A percentile compares a stretch with the other conserved stretches of the same genome.
Conservation (phyloP, 2,888 invertebrate species). For the Sthenelais limicola region DNA sequence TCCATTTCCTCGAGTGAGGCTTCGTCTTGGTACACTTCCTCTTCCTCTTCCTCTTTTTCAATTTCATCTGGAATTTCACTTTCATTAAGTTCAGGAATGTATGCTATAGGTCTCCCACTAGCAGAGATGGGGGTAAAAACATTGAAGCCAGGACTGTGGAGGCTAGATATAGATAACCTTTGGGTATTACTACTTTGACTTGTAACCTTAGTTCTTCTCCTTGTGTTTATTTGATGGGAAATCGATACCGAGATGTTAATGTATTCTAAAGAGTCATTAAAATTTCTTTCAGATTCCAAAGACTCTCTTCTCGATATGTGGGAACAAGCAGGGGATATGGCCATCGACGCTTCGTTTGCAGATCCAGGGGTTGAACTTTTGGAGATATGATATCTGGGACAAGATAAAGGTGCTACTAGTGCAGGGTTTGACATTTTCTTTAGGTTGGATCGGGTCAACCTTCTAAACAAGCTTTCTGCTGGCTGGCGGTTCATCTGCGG, state of each 20-base stretch:
- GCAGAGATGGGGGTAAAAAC: neutral
- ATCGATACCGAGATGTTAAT: too few relatives aligned
- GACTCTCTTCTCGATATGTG: constrained; percentile 10
- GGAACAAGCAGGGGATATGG: constrained; percentile 13
- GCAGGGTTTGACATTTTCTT: neutral
- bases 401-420: neutral
- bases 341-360: neutral
- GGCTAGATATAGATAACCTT: constrained; percentile 5
- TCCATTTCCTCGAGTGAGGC: neutral
- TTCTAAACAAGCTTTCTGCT: neutral
- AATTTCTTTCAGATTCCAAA: constrained; percentile 14
- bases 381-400: too few relatives aligned
- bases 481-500: neutral
- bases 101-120: neutral
- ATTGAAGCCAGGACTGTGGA: neutral
- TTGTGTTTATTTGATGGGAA: too few relatives aligned
- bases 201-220: too few relatives aligned
- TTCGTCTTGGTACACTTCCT: constrained; percentile 11
- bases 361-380: neutral
- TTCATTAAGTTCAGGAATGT: neutral
- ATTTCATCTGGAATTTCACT: neutral
- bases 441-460: constrained; percentile 22
- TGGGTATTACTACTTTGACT: neutral
- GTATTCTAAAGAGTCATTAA: too few relatives aligned
- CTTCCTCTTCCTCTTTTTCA: neutral